Evolutionary conservation across 2,888 invertebrate genomes (phyloP).

Genomic region (Cryptocephalus moraei): DNA sequence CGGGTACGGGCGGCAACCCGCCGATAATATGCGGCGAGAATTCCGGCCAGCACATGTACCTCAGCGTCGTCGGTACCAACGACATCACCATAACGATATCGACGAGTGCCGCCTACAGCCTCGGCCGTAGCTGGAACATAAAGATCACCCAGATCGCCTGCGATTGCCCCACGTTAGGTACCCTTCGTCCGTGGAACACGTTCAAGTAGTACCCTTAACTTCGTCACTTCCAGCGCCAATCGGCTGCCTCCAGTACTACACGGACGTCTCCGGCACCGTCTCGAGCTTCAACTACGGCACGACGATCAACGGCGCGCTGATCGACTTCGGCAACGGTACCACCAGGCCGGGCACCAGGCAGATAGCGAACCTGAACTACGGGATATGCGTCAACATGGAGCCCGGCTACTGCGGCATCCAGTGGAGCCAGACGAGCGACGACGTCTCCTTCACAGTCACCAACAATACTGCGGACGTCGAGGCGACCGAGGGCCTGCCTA

Average conservation of each 20-base stretch:
- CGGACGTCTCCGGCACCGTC: conserved; percentile 50
- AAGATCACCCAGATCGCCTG: conserved; percentile 64
- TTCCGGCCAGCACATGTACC: conserved; percentile 67
- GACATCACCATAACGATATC: conserved; percentile 60
- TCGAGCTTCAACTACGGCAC: conserved; percentile 68
- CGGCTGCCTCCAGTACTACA: conserved; percentile 70
- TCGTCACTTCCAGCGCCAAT: conserved; percentile 53
- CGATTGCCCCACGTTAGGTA: conserved; percentile 57
- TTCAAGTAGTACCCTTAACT: neutral
- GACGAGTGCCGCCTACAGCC: conserved; percentile 48
- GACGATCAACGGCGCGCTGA: conserved; percentile 28
- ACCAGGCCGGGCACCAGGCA: conserved; percentile 52
- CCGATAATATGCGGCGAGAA: conserved; percentile 77
- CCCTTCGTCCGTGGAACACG: conserved; percentile 3
- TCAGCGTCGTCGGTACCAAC: conserved; percentile 58
- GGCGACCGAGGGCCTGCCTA: conserved; percentile 46
- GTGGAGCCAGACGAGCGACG: conserved; percentile 47
- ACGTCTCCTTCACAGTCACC: conserved; percentile 59
- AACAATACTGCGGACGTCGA: conserved; percentile 56
- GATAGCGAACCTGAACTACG: conserved; percentile 62
- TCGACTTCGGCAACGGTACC: conserved; percentile 8
- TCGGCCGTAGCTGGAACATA: conserved; percentile 65
- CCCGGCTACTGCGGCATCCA: conserved; percentile 61
- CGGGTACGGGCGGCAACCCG: conserved; percentile 57
- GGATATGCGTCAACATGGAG: conserved; percentile 65